phyloP scores from a whole-genome alignment of 2,113 vertebrate genomes.

The Cyphomyrus plagiostoma region DNA sequence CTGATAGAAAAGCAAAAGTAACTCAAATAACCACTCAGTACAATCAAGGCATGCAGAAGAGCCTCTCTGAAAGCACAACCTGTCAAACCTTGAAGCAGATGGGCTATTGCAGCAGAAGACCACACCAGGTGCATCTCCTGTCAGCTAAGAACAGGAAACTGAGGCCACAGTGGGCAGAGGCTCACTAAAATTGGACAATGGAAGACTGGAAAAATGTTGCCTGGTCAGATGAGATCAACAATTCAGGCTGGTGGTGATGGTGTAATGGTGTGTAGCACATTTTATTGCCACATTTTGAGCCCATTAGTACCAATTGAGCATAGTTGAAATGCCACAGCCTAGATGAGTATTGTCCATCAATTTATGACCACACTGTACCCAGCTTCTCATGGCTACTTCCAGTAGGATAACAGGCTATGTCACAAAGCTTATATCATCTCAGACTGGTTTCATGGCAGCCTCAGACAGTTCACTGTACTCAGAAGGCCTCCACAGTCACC shows the following conservation, averaged over 20 bases:
- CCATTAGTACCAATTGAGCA: neutral
- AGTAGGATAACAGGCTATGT: neutral
- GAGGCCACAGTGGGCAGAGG: no score
- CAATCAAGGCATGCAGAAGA: no score
- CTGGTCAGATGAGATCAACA: neutral
- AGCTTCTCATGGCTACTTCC: no score
- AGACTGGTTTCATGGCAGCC: neutral
- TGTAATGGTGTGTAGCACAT: neutral
- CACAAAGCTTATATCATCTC: neutral
- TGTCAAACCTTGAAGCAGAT: no score
- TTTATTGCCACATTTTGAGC: neutral
- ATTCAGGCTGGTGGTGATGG: neutral
- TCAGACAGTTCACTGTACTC: neutral
- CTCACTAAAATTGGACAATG: neutral
- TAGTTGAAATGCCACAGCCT: neutral
- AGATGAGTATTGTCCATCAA: neutral
- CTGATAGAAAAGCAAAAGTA: neutral
- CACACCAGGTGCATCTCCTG: no score
- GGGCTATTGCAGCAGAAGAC: no score
- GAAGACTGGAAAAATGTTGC: neutral
- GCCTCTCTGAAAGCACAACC: no score
- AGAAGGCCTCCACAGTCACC: neutral
- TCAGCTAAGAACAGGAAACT: no score
- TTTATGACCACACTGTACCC: neutral
- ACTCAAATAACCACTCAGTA: neutral